Base-by-base conservation (phyloP, 2,113 vertebrate genomes). In the Gavia stellata region DNA sequence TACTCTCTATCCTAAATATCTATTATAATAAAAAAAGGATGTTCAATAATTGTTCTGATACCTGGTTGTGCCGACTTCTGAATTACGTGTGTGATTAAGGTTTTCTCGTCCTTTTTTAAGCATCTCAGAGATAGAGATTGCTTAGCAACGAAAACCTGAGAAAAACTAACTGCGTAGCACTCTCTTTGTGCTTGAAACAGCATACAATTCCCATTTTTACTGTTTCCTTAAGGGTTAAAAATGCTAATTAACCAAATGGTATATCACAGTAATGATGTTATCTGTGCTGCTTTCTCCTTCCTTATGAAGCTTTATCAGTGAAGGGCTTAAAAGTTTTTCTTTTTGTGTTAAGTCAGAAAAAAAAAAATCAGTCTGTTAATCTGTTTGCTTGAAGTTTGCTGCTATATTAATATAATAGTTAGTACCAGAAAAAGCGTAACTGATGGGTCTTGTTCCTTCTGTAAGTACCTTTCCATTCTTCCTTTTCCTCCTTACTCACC, bases 61-160 rank as follows among this genome's bases (percentile, higher is more conserved):
- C 4, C 24, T 71, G 42, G 6, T 63, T 83, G 21, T 86, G 50
- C 18, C 49, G 79, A 1, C 34, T 84, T 87, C 25, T 59, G 38
- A 82, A 36, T 67, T 38, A 77, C 1, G 0, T 12, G 3, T 36
- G 26, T 24, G 1, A 9, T 53, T 53, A 24, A n/a, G 24, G 10
- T 40, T 78, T 92, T 70, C 47, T 74, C 29, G 52, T 36, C 8
- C 13, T 45, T 61, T 88, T 83, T 66, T 26, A 77, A 77, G 28
- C 52, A 23, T 52, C 34, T 45, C 2, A 0, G 40, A 81, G 50
- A 16, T 6, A 18, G 42, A 53, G 33, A 24, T 36, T 81, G 16
- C 50, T 63, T 88, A 88, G 74, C 42, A 63, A 24, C 0, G 0
- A 73, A 36, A 33, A 47, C 17, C 25, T 83, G 53, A 73, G 53